phyloP scores from a whole-genome alignment of 2,888 invertebrate species.

The Tricholauxania praeusta region DNA sequence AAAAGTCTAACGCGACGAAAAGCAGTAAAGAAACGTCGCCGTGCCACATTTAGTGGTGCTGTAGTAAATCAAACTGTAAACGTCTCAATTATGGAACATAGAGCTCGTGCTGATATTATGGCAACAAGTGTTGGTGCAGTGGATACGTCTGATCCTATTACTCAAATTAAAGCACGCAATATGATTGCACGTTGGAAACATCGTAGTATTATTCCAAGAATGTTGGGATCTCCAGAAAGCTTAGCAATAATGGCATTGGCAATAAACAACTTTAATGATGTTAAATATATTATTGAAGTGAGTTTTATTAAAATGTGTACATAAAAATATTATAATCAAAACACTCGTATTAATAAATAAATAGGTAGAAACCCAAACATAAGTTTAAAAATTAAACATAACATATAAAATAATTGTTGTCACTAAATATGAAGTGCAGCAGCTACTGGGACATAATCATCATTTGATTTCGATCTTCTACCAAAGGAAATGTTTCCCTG shows the following conservation, averaged over 20 bases:
- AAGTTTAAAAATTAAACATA: constrained; percentile 19
- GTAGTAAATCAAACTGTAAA: constrained; percentile 31
- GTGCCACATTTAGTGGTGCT: constrained; percentile 59
- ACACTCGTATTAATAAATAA: neutral
- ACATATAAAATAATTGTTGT: neutral
- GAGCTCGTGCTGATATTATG: constrained; percentile 39
- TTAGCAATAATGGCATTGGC: constrained; percentile 82
- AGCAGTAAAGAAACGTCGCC: constrained; percentile 56
- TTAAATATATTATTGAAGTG: constrained; percentile 85
- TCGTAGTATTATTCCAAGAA: constrained; percentile 66
- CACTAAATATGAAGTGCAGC: constrained; percentile 6
- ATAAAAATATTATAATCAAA: constrained; percentile 7
- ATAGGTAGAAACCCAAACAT: neutral
- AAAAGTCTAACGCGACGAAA: constrained; percentile 60
- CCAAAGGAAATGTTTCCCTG: constrained; percentile 40
- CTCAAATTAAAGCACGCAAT: constrained; percentile 32
- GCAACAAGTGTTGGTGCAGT: constrained; percentile 39
- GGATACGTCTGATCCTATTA: neutral
- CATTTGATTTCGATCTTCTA: constrained; percentile 24
- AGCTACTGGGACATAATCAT: neutral
- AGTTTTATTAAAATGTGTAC: constrained; percentile 46
- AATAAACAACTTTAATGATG: constrained; percentile 79
- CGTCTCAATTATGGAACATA: constrained; percentile 33
- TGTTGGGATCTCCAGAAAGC: constrained; percentile 82
- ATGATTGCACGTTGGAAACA: constrained; percentile 45